Evolutionary conservation across 2,888 invertebrate species (phyloP).

Genomic region (Drosophila imparisetae): DNA sequence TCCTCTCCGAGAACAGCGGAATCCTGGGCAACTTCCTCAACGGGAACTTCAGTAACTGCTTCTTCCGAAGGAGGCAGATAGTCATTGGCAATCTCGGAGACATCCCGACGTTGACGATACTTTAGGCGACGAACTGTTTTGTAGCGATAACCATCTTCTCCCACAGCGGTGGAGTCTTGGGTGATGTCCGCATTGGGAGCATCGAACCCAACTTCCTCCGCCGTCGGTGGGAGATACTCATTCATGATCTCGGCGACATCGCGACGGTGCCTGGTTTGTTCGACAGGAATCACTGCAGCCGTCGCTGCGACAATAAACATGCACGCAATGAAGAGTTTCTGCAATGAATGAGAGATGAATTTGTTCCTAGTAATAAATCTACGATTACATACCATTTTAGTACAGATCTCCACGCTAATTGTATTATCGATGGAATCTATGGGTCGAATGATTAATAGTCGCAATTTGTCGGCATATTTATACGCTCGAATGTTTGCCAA

Average conservation of each 20-base stretch:
- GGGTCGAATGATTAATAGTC: slow-evolving; percentile 78
- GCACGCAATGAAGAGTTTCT: slow-evolving; percentile 75
- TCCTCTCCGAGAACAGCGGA: slow-evolving; percentile 48
- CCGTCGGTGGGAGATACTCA: slow-evolving; percentile 71
- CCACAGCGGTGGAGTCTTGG: slow-evolving; percentile 65
- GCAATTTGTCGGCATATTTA: slow-evolving; percentile 78
- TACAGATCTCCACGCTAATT: slow-evolving; percentile 74
- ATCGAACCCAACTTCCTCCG: slow-evolving; percentile 52
- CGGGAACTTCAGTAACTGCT: slow-evolving; percentile 30
- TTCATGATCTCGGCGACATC: slow-evolving; percentile 74
- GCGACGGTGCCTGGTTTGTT: slow-evolving; percentile 79
- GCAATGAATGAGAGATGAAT: slow-evolving; percentile 20
- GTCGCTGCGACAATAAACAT: slow-evolving; percentile 75
- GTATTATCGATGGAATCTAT: slow-evolving; percentile 78
- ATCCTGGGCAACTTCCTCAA: slow-evolving; percentile 48
- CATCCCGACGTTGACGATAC: slow-evolving; percentile 77
- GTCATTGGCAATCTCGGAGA: slow-evolving; percentile 68
- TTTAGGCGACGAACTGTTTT: slow-evolving; percentile 76
- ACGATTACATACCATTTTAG: slow-evolving; percentile 66
- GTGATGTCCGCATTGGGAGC: slow-evolving; percentile 36
- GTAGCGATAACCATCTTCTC: slow-evolving; percentile 75
- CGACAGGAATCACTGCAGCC: slow-evolving; percentile 80
- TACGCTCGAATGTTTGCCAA: slow-evolving; percentile 73
- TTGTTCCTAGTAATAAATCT: slow-evolving; percentile 11
- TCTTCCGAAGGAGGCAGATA: slow-evolving; percentile 71